Evolutionary conservation across 2,113 vertebrate genomes (phyloP), one percentile per base, ranked within the genome.

Genomic region (Myrmecobius fasciatus): DNA sequence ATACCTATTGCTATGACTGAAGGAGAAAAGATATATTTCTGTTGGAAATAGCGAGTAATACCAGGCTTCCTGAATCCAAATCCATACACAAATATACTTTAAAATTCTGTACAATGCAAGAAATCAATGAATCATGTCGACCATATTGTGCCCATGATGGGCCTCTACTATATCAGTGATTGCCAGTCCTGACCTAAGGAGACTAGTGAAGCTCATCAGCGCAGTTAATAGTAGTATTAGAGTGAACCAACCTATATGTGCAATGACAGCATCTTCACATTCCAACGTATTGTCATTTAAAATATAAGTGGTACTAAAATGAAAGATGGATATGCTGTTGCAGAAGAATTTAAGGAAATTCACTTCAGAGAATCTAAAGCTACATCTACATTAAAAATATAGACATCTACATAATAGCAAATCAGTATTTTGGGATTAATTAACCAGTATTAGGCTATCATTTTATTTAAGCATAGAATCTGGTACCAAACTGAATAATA

Each of bases 371-470:
- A 97, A 96, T 97, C 97, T 96, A 97, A 98, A 96, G 97, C 96
- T 98, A 93, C 93, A 96, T 97, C 95, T 97, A 96, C 49, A 51
- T 51, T 51, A 51, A 51, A 51, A 51, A 51, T 51, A 51, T 51
- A 51, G 0, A 93, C 91, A 95, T 97, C 95, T 97, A 96, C 96
- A 97, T 97, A 98, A 97, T 97, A 97, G 97, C 97, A 98, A 97
- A 98, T 97, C 97, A 97, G 97, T 96, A 96, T 97, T 97, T 98
- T 98, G 97, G 97, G 96, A 97, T 95, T 96, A 96, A 97, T 97
- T 98, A 97, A 97, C 97, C 97, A 96, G 96, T 97, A 96, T 97
- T 97, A 97, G 96, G 97, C 96, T 98, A 97, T 98, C 97, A 97
- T 97, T 98, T 97, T 97, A 96, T 97, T 97, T 83, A 83, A 97